Evolutionary conservation across 2,113 vertebrate species (phyloP), one percentile per base, ranked within the genome.

Genomic region (Lepus americanus): DNA sequence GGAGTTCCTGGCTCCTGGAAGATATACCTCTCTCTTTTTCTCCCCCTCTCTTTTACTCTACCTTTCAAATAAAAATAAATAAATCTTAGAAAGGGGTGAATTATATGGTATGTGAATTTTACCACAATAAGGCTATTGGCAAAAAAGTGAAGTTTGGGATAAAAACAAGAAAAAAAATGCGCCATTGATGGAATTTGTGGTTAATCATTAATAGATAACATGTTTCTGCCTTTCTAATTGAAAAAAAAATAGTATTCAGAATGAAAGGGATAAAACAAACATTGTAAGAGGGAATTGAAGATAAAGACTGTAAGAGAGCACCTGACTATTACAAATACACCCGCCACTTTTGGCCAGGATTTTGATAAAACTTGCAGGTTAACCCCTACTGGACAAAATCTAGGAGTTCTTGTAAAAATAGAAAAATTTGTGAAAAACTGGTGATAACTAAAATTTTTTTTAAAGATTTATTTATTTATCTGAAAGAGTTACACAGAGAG

Each of bases 241-340:
- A 87, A 91, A 77, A 91, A 77, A 44, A 44, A 44, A 67, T 83
- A 77, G 61, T 74, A 88, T 67, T 91, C 33, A 93, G 49, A 93
- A 84, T 87, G 44, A 88, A 95, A 88, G 88, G 91, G 53, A 53
- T 87, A 93, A 91, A 96, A 95, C 73, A 96, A 96, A 95, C 91
- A 93, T 33, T 87, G 9, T 87, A 93, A 95, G 66, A 95, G 66
- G 91, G 59, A 88, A 84, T n/a, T 80, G 87, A 90, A 87, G 76
- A 87, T 31, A 90, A 82, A 90, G 63, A 53, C 16, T 78, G 0
- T 88, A 86, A 82, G 49, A 93, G 90, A 95, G 87, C 66, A 93
- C 72, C 66, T 95, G 91, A 90, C 83, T 74, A 14, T 22, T 93
- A 82, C 79, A 95, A 84, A 82, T 78, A 78, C 93, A 93, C 69